Percentiles rank a stretch among this genome's conserved stretches.
These are phyloP conservation scores for Lipophrys pholis DNA, from an alignment of 2,113 vertebrate species.

Conservation along the genomic window DNA sequence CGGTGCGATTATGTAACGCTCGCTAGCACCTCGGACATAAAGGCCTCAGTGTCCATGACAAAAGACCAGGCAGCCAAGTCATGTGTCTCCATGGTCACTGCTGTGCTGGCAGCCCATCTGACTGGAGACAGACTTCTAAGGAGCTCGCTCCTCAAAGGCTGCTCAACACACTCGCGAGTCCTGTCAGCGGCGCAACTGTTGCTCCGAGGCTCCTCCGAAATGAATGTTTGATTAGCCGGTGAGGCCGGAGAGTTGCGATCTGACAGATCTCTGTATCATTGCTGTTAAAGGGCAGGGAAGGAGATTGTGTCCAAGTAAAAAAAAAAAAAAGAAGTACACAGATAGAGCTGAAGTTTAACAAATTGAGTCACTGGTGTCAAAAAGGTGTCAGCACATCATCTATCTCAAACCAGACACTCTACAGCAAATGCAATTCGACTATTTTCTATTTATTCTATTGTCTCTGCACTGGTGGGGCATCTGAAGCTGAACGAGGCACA, in stretches of 20 bases:
- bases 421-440: background rate
- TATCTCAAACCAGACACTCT: background rate
- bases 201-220: slow-evolving; percentile 16
- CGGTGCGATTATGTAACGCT: slow-evolving; percentile 45
- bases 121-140: slow-evolving; percentile 60
- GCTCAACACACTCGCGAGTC: slow-evolving; percentile 13
- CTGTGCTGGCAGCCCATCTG: slow-evolving; percentile 45
- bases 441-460: background rate
- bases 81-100: slow-evolving; percentile 61
- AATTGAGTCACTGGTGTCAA: background rate
- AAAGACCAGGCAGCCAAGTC: slow-evolving; percentile 40
- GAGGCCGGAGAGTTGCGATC: background rate
- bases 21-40: slow-evolving; percentile 43
- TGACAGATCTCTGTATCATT: slow-evolving; percentile 19
- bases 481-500: background rate
- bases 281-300: slow-evolving; percentile 4
- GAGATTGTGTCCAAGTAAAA: background rate
- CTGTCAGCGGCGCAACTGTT: slow-evolving; percentile 26
- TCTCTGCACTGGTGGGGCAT: background rate
- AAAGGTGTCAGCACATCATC: background rate
- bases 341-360: background rate
- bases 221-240: slow-evolving; percentile 19
- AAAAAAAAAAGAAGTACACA: background rate
- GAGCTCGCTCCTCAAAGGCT: slow-evolving; percentile 54
- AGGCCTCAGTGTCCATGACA: slow-evolving; percentile 42